Percentiles rank a stretch among this genome's conserved stretches.
These are phyloP conservation scores for Germaria angustata DNA, from an alignment of 2,888 invertebrate genomes.

Conservation along the genomic window DNA sequence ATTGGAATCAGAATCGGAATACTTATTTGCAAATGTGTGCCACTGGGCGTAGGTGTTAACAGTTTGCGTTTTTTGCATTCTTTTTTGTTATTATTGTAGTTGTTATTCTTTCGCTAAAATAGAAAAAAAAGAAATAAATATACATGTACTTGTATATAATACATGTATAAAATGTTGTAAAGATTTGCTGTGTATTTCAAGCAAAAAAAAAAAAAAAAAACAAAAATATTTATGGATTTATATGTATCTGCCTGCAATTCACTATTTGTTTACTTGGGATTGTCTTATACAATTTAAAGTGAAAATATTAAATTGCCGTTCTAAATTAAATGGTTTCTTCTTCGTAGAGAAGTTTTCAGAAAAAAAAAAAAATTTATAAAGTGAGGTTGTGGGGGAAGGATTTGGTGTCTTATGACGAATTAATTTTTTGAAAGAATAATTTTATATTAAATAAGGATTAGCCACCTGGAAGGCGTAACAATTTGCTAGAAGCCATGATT, in stretches of 20 bases:
- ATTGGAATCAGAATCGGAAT: conserved; percentile 49
- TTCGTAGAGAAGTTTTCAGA: not conserved
- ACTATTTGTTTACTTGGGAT: conserved; percentile 39
- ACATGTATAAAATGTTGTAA: conserved; percentile 1
- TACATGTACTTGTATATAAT: too few relatives aligned
- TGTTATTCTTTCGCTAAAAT: conserved; percentile 27
- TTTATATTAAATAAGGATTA: too few relatives aligned
- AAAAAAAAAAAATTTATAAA: too few relatives aligned
- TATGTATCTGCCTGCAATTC: conserved; percentile 14
- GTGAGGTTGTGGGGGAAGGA: too few relatives aligned
- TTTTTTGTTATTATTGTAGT: conserved; percentile 35
- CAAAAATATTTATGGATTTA: conserved; percentile 1
- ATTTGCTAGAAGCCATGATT: too few relatives aligned
- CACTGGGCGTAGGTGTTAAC: conserved; percentile 69
- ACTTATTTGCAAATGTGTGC: conserved; percentile 65
- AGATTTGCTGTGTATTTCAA: conserved; percentile 2
- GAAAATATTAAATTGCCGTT: conserved; percentile 23
- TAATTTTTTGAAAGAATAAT: too few relatives aligned
- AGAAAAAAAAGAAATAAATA: not conserved
- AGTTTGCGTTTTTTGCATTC: conserved; percentile 38
- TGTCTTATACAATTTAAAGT: conserved; percentile 46
- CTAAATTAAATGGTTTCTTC: not conserved
- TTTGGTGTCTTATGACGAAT: too few relatives aligned
- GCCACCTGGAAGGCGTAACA: too few relatives aligned
- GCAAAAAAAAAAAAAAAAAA: conserved; percentile 13